Base-by-base conservation (phyloP, 1,140 invertebrate species). In the Drosophila athabasca region DNA sequence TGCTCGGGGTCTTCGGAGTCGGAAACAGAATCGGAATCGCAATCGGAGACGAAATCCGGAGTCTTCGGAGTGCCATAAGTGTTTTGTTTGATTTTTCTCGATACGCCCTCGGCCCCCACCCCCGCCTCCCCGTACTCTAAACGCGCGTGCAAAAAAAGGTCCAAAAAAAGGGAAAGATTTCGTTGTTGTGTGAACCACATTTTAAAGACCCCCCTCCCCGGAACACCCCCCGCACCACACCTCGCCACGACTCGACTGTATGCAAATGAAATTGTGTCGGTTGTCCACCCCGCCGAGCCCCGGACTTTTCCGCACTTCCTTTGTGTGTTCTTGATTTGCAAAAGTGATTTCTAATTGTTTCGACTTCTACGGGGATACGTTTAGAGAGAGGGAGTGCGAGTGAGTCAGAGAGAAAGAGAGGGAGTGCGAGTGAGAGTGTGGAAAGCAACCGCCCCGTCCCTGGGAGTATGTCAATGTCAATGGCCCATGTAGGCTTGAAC, bases 321-420 rank as follows among this genome's bases (percentile, higher is more conserved):
- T 39, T 73, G 62, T 61, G 72, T 77, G 77, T 64, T 76, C 54
- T 62, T 85, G 83, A 76, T 82, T 85, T 68, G 85, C 64, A 79
- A 69, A 66, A 71, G 70, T 88, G 82, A 71, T 83, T 82, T 82
- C 79, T 82, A 87, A 87, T 87, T 87, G 82, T 82, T 62, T 82
- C 48, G 73, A 48, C 62, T 62, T 59, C 45, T 8, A 4, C 24
- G 43, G 53, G 6, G 48, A 55, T 39, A 64, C 35, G 35, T 39
- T 39, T 22, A 7, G 39, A 52, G 6, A 39, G 7, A 7, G 31
- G 17, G 7, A 39, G 22, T 29, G 24, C 24, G 24, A 19, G 17
- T 19, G 17, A 19, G 17, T 19, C 17, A 19, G 17, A 19, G 48
- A 15, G 48, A 8, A n/a, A 13, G 39, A 19, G 39, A 26, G 31